phyloP scores from a whole-genome alignment of 2,888 invertebrate genomes.

The Epicampocera succincta region DNA sequence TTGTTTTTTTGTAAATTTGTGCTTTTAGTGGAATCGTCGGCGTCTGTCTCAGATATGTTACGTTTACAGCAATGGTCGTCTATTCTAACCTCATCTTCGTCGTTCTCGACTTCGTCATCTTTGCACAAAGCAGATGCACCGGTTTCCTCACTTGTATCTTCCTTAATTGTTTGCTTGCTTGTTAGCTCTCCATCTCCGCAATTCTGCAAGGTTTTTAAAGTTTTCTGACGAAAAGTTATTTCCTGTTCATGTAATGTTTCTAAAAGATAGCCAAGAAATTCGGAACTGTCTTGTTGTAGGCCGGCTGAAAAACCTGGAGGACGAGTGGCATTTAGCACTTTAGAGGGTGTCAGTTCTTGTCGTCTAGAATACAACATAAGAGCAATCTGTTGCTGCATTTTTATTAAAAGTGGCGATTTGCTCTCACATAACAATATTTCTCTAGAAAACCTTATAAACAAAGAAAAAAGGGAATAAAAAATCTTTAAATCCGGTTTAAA shows the following conservation, averaged over 20 bases:
- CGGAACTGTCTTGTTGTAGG: constrained; percentile 93
- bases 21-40: constrained; percentile 57
- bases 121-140: constrained; percentile 56
- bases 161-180: not conserved
- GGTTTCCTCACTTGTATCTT: constrained; percentile 22
- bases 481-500: too few relatives aligned
- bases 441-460: constrained; percentile 84
- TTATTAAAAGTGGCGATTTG: constrained; percentile 84
- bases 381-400: constrained; percentile 89
- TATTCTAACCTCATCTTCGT: not conserved
- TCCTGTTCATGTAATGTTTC: constrained; percentile 88
- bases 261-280: constrained; percentile 87
- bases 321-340: constrained; percentile 86
- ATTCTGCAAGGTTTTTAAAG: constrained; percentile 3
- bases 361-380: constrained; percentile 87
- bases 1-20: constrained; percentile 61
- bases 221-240: constrained; percentile 73
- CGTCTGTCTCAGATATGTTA: constrained; percentile 56
- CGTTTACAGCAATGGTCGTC: constrained; percentile 31
- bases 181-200: not conserved
- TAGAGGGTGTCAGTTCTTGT: constrained; percentile 87
- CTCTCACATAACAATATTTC: constrained; percentile 85
- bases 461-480: not conserved
- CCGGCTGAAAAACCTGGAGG: constrained; percentile 90
- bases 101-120: constrained; percentile 44